These are phyloP conservation scores for Nasonovia ribisnigri DNA, from an alignment of 2,888 invertebrate species.

Conservation along the genomic window DNA sequence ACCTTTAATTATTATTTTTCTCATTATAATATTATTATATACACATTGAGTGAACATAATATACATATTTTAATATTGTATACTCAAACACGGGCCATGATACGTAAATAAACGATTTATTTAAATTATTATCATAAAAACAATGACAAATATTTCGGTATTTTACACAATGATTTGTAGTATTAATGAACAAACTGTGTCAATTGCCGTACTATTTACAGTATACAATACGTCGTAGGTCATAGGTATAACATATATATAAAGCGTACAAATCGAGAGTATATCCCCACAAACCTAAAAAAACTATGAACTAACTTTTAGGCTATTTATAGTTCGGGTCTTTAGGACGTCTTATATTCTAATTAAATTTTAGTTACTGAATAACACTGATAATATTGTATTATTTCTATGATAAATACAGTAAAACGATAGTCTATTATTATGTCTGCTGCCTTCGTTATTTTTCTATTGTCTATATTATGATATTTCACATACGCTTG, in stretches of 20 bases:
- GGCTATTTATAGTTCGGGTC: neutral
- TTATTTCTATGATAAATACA: too few relatives aligned
- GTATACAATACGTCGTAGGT: neutral
- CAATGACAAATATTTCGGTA: neutral
- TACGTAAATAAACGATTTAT: neutral
- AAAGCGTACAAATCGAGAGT: neutral
- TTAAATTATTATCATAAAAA: constrained; percentile 13
- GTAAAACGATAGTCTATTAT: too few relatives aligned
- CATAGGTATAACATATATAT: neutral
- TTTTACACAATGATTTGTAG: neutral
- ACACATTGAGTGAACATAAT: neutral
- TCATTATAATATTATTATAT: neutral
- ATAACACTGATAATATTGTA: too few relatives aligned
- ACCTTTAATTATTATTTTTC: too few relatives aligned
- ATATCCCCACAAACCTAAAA: neutral
- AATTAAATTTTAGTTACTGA: too few relatives aligned
- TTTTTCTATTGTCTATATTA: too few relatives aligned
- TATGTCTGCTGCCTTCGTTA: too few relatives aligned
- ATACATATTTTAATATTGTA: neutral
- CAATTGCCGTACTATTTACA: neutral
- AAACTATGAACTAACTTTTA: neutral
- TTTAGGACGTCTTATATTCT: too few relatives aligned
- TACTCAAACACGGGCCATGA: neutral
- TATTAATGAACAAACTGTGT: neutral
- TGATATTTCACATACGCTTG: too few relatives aligned